Conservation (phyloP, 2,113 vertebrate species). For the Carettochelys insculpta region DNA sequence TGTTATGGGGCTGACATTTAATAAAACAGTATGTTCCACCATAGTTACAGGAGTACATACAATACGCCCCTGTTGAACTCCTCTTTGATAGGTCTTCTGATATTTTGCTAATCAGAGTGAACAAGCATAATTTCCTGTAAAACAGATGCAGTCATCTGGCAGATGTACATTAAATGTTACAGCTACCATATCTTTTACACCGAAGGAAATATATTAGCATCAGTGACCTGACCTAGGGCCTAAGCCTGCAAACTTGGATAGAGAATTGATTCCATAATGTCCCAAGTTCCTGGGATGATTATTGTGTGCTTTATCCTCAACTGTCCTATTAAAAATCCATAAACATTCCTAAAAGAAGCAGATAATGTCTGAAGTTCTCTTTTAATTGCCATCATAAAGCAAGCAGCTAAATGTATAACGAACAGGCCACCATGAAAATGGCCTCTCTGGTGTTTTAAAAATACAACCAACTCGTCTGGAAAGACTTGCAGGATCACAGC, state of each 20-base stretch:
- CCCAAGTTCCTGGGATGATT: neutral
- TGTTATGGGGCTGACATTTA: neutral
- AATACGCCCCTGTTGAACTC: neutral
- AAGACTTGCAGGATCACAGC: neutral
- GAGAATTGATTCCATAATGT: slow-evolving; percentile 20
- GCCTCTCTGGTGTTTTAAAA: slow-evolving; percentile 1
- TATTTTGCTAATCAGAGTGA: neutral
- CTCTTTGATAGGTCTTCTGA: neutral
- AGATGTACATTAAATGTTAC: neutral
- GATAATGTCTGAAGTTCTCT: slow-evolving; percentile 37
- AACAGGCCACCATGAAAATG: neutral
- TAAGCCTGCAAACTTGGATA: neutral
- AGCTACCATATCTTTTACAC: slow-evolving; percentile 14
- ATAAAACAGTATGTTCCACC: neutral
- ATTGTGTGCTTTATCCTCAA: slow-evolving; percentile 54
- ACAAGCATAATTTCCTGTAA: neutral
- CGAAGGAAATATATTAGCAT: slow-evolving; percentile 6
- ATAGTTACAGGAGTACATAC: neutral
- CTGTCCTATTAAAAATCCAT: slow-evolving; percentile 62
- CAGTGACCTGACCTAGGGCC: slow-evolving; percentile 41
- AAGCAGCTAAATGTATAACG: neutral
- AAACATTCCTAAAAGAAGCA: slow-evolving; percentile 59
- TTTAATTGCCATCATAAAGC: slow-evolving; percentile 59
- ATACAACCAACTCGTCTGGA: neutral
- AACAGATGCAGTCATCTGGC: neutral